phyloP scores from a whole-genome alignment of 2,113 vertebrate genomes.

The Corythaeola cristata region DNA sequence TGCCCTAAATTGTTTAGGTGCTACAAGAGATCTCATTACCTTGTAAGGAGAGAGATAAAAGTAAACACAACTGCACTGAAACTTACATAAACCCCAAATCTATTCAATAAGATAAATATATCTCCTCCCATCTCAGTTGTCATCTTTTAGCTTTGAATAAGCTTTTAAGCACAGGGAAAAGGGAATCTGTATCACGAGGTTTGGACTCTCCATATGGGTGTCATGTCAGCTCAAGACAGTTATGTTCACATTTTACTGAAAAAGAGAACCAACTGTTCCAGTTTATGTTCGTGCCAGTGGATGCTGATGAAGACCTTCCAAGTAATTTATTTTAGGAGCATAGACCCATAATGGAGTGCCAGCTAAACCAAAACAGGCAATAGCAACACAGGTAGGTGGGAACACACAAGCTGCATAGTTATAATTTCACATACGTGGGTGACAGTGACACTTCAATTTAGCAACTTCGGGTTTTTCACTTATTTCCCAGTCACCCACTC shows the following conservation, averaged over 20 bases:
- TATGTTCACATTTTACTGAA: not conserved
- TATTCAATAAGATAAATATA: not conserved
- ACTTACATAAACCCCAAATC: not conserved
- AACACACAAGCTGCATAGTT: not conserved
- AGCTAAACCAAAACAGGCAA: not conserved
- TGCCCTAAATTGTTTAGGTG: not conserved
- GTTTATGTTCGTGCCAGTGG: not conserved
- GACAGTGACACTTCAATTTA: not conserved
- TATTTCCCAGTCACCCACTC: not conserved
- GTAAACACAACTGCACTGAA: not conserved
- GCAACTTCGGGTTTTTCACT: not conserved
- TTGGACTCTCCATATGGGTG: not conserved
- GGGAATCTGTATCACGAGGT: not conserved
- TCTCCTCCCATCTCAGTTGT: not conserved
- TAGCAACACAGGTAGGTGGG: slow-evolving; percentile 1
- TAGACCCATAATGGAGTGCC: not conserved
- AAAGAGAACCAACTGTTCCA: not conserved
- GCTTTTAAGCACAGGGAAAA: not conserved
- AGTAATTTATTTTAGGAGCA: not conserved
- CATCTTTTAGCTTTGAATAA: not conserved
- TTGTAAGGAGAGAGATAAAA: not conserved
- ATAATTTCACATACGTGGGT: not conserved
- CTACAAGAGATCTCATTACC: not conserved
- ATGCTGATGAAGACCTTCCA: not conserved
- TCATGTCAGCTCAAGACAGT: not conserved